Evolutionary conservation across 92 coral and sea anemone genomes (phyloP), one percentile per base, ranked within the genome.

Genomic region (Epizoanthus illoricatus): DNA sequence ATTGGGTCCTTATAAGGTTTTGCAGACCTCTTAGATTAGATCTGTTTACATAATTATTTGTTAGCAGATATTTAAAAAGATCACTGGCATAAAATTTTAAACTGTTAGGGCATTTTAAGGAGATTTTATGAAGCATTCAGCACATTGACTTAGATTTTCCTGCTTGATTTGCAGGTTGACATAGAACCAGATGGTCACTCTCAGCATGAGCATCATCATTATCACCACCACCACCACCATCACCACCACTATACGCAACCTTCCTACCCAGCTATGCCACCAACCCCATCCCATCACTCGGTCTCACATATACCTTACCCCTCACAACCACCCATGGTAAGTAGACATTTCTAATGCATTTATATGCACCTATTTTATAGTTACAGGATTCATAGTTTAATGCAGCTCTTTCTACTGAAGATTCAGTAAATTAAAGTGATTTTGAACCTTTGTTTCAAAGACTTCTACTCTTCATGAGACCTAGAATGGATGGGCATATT

Each of bases 211-310:
- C 97, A 93, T 71, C 94, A 93, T 81, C 90, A 93, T 74, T 90
- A 92, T 84, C 97, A 92, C 69, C 97, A 92, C 68, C 97, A 93
- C 75, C 97, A 93, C 62, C 97, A 93, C 49, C 97, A 93, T 33
- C 97, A 93, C 57, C 94, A 91, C 76, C 97, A 93, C 68, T 86
- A 91, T 69, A 90, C 90, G 65, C 97, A 88, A 79, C 94, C 94
- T 17, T 92, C 97, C 5, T 93, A 91, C 72, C 94, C 87, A 20
- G 24, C 82, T 81, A 90, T 93, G 52, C 87, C 97, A 24, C 93
- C 85, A 47, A 84, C 92, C 85, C 92, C 86, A 15, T 21, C 89
- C 33, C 90, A 87, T 47, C 89, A 87, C 42, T 83, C 92, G 23
- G 92, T 86, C 5, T 90, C 89, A 13, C 97, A 92, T 56, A 21